These are phyloP conservation scores for Apis cerana DNA, from an alignment of 1,140 invertebrate species.

Conservation along the genomic window DNA sequence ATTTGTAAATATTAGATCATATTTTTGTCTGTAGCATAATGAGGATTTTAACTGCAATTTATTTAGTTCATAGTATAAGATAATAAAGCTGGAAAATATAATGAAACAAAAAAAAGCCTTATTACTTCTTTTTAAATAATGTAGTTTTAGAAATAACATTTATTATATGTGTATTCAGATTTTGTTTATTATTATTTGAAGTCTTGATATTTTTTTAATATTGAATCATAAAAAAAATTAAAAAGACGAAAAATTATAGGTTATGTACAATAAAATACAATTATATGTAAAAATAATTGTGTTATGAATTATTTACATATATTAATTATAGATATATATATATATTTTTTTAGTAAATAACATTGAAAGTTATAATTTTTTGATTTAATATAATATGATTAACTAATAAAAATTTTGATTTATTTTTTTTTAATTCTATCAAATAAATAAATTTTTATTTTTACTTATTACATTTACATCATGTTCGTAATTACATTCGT, in stretches of 20 bases:
- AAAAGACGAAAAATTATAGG: neutral
- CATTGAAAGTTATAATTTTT: neutral
- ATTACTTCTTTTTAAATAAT: constrained; percentile 25
- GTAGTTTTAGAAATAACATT: constrained; percentile 13
- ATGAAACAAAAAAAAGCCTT: constrained; percentile 37
- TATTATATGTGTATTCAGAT: constrained; percentile 2
- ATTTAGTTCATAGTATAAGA: constrained; percentile 74
- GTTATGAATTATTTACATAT: neutral
- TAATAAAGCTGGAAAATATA: constrained; percentile 56
- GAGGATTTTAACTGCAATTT: constrained; percentile 75
- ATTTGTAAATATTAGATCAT: constrained; percentile 81
- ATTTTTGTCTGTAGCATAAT: constrained; percentile 78
- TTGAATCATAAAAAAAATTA: no score
- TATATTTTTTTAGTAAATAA: neutral
- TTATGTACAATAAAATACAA: constrained; percentile 12
- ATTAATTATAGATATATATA: no score
- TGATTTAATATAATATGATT: neutral
- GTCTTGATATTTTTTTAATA: neutral
- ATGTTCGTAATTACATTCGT: neutral
- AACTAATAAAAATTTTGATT: neutral
- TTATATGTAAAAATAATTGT: neutral
- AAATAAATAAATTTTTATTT: neutral
- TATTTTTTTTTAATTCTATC: neutral
- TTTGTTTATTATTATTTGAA: constrained; percentile 8
- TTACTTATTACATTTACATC: no score